Base-by-base conservation (phyloP, 2,888 invertebrate genomes). In the Drosophila prostipennis region DNA sequence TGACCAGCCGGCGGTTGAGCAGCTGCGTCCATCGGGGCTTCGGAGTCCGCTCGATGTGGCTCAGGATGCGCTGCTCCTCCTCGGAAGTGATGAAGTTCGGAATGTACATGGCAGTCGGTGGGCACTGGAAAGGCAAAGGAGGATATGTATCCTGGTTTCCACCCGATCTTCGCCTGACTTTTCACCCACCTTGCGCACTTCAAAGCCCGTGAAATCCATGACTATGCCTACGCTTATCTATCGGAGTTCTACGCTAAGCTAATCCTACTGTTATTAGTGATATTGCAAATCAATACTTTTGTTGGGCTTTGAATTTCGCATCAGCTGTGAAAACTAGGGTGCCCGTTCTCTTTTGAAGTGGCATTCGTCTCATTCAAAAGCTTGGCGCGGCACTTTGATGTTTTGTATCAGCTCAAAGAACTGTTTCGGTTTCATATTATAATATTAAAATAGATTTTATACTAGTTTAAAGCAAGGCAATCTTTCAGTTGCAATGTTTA, bases 1-100 rank as follows among this genome's bases (percentile, higher is more conserved):
- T 99, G 91, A 99, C 98, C n/a, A 99, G 93, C 73, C 98, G 94
- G 75, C 99, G 94, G 90, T 98, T 96, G 19, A 96, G 94, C 42
- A 99, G 93, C 89, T 96, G 96, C 2, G 98, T 98, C 99, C 99
- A 99, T 92, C 98, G 98, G 8, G 99, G 98, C 85, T 94, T 96
- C 89, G 99, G 99, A 10, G 95, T 95, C 40, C 93, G 92, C 87
- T 97, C 95, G 26, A 99, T 95, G 78, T 95, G 93, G 37, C 94
- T 93, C 49, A 98, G 87, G 71, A 99, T 94, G 26, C 93, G 91
- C 54, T 93, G 92, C 90, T 97, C 96, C 89, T 97, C 96, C 42
- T 93, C 94, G 74, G 93, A 92, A 2, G 95, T 95, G 79, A 99
- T 95, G 91, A 97, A 99, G 85, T 98, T 95, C 13, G 98, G 96